Conservation (phyloP, 2,113 vertebrate species). For the Dendropsophus ebraccatus region DNA sequence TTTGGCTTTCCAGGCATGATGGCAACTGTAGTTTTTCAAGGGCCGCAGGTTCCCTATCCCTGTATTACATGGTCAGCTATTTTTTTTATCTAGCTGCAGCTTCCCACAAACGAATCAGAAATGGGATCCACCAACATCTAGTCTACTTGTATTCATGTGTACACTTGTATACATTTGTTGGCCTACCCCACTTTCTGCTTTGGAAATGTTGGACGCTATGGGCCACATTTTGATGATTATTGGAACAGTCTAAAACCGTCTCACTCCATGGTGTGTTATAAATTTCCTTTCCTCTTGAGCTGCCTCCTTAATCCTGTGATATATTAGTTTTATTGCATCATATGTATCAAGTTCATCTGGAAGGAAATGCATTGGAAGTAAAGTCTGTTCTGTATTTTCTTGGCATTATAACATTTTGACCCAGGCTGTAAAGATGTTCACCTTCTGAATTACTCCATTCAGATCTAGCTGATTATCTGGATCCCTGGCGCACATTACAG, state of each 20-base stretch:
- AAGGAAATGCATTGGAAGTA: background rate
- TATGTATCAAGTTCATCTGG: background rate
- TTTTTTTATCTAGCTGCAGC: no score
- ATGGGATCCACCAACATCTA: no score
- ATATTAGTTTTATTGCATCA: background rate
- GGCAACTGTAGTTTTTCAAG: no score
- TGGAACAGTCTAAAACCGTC: background rate
- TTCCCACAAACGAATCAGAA: no score
- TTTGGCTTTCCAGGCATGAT: no score
- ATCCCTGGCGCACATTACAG: slow-evolving; percentile 55
- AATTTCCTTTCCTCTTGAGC: background rate
- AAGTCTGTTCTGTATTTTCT: background rate
- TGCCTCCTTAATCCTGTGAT: background rate
- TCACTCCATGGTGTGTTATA: background rate
- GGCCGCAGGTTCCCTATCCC: no score
- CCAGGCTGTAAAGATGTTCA: background rate
- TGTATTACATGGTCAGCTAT: no score
- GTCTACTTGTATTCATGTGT: no score
- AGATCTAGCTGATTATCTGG: slow-evolving; percentile 60
- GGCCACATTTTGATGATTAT: no score
- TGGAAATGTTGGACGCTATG: no score
- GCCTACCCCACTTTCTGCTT: no score
- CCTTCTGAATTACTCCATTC: slow-evolving; percentile 54
- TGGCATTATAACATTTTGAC: background rate
- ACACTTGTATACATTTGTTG: no score